A percentile compares a stretch with the other conserved stretches of the same genome.
Conservation (phyloP, 2,888 invertebrate species). For the Biston betularia region DNA sequence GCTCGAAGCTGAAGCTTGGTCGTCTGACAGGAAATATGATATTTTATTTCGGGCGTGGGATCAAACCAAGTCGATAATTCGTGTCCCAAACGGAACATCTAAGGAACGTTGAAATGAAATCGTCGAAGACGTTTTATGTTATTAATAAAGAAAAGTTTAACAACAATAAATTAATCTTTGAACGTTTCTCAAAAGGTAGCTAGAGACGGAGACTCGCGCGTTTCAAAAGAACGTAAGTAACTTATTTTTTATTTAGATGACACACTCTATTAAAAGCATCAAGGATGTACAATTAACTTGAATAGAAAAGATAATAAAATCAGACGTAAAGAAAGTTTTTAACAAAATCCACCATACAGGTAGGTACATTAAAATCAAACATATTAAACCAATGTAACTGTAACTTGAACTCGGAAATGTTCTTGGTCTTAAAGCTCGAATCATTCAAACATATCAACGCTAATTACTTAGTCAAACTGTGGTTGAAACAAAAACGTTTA, state of each 20-base stretch:
- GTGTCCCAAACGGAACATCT: conserved; percentile 80
- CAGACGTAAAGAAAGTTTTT: conserved; percentile 23
- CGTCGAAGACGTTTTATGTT: conserved; percentile 74
- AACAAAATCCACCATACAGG: conserved; percentile 14
- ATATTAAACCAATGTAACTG: too few species aligned
- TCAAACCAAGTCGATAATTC: conserved; percentile 84
- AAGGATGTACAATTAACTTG: conserved; percentile 29
- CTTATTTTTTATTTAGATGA: conserved; percentile 29
- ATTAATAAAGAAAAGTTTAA: conserved; percentile 66
- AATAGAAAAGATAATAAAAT: conserved; percentile 19
- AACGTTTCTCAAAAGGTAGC: conserved; percentile 54
- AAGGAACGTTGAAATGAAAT: conserved; percentile 76
- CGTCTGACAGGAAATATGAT: conserved; percentile 85
- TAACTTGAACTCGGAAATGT: not conserved
- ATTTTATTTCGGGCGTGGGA: conserved; percentile 86
- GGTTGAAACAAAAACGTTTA: not conserved
- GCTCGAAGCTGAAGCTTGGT: conserved; percentile 80
- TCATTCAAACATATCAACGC: not conserved
- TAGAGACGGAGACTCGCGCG: conserved; percentile 49
- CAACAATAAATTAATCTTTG: conserved; percentile 60
- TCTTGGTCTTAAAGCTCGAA: not conserved
- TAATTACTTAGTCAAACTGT: not conserved
- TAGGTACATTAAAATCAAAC: conserved; percentile 4
- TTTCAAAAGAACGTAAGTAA: conserved; percentile 52
- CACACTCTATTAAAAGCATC: conserved; percentile 30